Evolutionary conservation across 2,113 vertebrate species (phyloP).

Genomic region (Marcusenius ussheri): DNA sequence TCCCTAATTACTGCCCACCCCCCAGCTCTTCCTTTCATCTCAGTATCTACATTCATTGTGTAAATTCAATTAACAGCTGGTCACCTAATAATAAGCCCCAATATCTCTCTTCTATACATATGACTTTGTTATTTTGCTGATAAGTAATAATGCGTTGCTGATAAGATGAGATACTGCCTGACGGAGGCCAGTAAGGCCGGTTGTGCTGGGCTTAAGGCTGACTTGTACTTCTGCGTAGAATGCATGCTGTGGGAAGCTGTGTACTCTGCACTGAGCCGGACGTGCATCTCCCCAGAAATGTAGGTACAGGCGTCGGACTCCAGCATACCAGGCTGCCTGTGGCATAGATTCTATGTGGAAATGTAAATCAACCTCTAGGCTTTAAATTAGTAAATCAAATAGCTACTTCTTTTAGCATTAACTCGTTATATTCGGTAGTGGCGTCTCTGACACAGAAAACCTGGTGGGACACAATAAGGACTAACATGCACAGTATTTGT

Average conservation of each 20-base stretch:
- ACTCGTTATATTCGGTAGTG: neutral
- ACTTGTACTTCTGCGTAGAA: neutral
- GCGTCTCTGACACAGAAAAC: too few relatives aligned
- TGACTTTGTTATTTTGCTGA: neutral
- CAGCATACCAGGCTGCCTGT: neutral
- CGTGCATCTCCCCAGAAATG: neutral
- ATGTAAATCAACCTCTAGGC: neutral
- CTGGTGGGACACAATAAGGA: too few relatives aligned
- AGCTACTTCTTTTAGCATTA: neutral
- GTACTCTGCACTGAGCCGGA: neutral
- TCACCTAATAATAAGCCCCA: neutral
- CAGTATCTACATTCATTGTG: neutral
- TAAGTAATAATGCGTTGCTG: neutral
- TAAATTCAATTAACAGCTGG: neutral
- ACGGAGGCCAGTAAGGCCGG: neutral
- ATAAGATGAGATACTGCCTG: neutral
- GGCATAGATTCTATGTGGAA: neutral
- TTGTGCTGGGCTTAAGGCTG: neutral
- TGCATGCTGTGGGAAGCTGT: too few relatives aligned
- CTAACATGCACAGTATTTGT: too few relatives aligned
- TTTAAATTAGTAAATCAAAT: neutral
- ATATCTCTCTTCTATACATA: neutral
- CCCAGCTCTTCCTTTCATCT: neutral
- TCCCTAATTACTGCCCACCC: too few relatives aligned
- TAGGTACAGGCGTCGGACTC: neutral